phyloP scores from a whole-genome alignment of 2,888 invertebrate species.

The Oxycera nigricornis region DNA sequence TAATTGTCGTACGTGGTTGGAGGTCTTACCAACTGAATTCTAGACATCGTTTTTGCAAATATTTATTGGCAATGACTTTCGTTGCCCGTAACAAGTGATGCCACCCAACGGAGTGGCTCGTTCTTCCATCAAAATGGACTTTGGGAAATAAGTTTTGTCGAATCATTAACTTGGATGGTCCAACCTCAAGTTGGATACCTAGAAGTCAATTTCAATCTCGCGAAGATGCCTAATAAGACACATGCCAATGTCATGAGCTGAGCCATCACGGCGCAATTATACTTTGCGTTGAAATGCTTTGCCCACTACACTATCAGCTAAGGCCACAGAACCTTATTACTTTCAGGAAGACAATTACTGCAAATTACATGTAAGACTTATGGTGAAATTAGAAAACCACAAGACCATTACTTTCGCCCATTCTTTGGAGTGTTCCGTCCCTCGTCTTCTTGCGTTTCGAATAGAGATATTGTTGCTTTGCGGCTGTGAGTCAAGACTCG shows the following conservation, averaged over 20 bases:
- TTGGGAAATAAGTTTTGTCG: background rate
- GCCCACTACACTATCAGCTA: background rate
- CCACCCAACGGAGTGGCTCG: too few species aligned
- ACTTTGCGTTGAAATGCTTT: constrained; percentile 14
- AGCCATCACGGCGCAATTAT: constrained; percentile 1
- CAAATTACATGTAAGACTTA: constrained; percentile 31
- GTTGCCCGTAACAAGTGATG: too few species aligned
- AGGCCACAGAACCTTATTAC: constrained; percentile 16
- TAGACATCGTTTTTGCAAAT: too few species aligned
- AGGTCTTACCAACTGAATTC: too few species aligned
- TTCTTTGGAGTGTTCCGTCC: background rate
- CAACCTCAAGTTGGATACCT: background rate
- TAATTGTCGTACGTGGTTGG: too few species aligned
- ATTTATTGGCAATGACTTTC: too few species aligned
- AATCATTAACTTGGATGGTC: background rate
- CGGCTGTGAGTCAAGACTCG: too few species aligned
- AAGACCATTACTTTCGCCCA: constrained; percentile 35
- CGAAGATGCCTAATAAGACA: background rate
- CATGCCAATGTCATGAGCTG: background rate
- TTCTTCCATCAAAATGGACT: background rate
- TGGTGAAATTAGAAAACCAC: constrained; percentile 18
- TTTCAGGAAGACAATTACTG: constrained; percentile 23
- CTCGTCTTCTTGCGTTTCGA: background rate
- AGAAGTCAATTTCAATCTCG: background rate
- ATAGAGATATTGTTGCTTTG: too few species aligned